A percentile compares a stretch with the other conserved stretches of the same genome.
Evolutionary conservation across 2,888 invertebrate genomes (phyloP).

Genomic region (Byasa hedistus): DNA sequence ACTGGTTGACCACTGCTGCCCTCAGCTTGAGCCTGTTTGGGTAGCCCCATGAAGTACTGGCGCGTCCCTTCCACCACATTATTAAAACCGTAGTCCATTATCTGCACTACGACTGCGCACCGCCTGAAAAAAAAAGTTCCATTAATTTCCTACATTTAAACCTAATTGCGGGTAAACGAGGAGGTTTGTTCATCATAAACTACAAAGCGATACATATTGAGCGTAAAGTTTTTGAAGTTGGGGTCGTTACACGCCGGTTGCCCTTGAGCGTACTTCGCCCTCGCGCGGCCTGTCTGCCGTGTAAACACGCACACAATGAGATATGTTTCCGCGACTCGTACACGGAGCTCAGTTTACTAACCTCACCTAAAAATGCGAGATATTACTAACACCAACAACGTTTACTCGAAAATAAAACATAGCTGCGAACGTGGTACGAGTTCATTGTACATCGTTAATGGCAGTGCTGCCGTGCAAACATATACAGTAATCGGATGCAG

Average conservation of each 20-base stretch:
- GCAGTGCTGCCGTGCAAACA: background rate
- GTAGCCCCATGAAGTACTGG: conserved; percentile 90
- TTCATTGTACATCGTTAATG: background rate
- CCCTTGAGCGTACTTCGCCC: conserved; percentile 74
- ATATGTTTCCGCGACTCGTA: conserved; percentile 45
- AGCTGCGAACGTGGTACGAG: too few species aligned
- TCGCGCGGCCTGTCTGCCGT: conserved; percentile 42
- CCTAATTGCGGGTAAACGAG: conserved; percentile 1
- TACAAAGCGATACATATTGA: conserved; percentile 35
- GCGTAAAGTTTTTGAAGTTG: conserved; percentile 45
- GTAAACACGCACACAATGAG: conserved; percentile 40
- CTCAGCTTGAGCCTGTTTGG: conserved; percentile 75
- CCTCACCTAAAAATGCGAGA: conserved; percentile 48
- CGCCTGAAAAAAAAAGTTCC: conserved; percentile 44
- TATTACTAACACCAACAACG: conserved; percentile 18
- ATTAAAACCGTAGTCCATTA: conserved; percentile 88
- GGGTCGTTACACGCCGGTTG: conserved; percentile 68
- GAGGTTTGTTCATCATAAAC: conserved; percentile 7
- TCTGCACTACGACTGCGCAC: conserved; percentile 70
- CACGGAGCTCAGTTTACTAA: conserved; percentile 47
- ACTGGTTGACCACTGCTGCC: conserved; percentile 59
- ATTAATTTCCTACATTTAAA: conserved; percentile 6
- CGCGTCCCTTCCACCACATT: conserved; percentile 91
- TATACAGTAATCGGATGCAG: conserved; percentile 9
- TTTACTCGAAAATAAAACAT: background rate